Evolutionary conservation across 2,797 vertebrate species (phyloP).

Genomic region (Nyctalus aviator): DNA sequence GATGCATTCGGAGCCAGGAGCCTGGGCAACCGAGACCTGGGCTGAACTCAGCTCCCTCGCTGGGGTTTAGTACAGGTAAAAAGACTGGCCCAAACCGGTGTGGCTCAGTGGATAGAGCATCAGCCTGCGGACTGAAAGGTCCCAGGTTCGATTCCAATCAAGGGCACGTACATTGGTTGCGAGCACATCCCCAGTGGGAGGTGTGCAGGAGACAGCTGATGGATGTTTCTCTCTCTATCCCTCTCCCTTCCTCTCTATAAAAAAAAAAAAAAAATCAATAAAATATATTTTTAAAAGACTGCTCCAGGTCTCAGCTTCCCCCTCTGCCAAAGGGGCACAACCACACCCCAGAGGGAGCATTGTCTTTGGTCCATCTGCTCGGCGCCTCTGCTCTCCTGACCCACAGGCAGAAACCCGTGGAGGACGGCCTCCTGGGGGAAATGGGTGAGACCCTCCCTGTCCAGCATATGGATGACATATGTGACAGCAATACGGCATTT

Average conservation of each 20-base stretch:
- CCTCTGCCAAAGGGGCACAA: background rate
- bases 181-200: no score
- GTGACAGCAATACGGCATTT: fast-evolving
- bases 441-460: background rate
- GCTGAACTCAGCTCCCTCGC: background rate
- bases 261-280: no score
- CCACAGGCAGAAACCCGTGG: background rate
- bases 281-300: background rate
- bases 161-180: no score
- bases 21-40: background rate
- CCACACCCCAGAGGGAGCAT: background rate
- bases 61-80: no score
- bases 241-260: no score
- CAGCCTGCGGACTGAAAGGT: no score
- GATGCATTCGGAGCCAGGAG: background rate
- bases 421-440: background rate
- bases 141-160: no score
- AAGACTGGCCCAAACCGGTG: background rate
- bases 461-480: background rate
- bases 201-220: no score
- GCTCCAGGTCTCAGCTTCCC: background rate
- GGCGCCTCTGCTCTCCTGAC: background rate
- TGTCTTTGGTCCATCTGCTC: background rate
- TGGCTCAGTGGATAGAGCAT: no score
- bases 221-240: no score